phyloP scores from a whole-genome alignment of 2,113 vertebrate genomes.

The Carassius gibelio region DNA sequence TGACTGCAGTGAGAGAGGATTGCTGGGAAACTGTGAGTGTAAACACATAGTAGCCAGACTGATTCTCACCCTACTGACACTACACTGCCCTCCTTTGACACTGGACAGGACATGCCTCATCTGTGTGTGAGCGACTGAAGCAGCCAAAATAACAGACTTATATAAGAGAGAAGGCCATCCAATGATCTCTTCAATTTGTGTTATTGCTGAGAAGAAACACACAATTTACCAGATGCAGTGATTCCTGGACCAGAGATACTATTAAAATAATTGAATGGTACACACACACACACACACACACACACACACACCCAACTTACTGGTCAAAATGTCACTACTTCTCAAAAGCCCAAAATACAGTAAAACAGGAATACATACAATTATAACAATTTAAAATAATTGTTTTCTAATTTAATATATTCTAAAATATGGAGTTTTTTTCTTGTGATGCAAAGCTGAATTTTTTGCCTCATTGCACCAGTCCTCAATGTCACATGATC shows the following conservation, averaged over 20 bases:
- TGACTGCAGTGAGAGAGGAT: conserved; percentile 9
- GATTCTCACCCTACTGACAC: conserved; percentile 34
- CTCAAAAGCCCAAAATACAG: too few relatives aligned
- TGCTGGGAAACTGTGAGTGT: conserved; percentile 46
- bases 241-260: background rate
- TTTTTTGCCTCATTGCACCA: background rate
- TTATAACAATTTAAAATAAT: too few relatives aligned
- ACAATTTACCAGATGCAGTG: background rate
- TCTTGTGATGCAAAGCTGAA: background rate
- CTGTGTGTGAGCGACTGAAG: background rate
- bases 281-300: too few relatives aligned
- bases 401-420: too few relatives aligned
- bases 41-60: conserved; percentile 50
- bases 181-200: background rate
- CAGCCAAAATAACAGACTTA: background rate
- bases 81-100: conserved; percentile 31
- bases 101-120: conserved; percentile 21
- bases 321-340: too few relatives aligned
- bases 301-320: too few relatives aligned
- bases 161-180: background rate
- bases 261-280: background rate
- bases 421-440: background rate
- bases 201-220: background rate
- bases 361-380: too few relatives aligned
- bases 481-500: background rate